Evolutionary conservation across 2,888 invertebrate species (phyloP).

Genomic region (Synanthedon myopaeformis): DNA sequence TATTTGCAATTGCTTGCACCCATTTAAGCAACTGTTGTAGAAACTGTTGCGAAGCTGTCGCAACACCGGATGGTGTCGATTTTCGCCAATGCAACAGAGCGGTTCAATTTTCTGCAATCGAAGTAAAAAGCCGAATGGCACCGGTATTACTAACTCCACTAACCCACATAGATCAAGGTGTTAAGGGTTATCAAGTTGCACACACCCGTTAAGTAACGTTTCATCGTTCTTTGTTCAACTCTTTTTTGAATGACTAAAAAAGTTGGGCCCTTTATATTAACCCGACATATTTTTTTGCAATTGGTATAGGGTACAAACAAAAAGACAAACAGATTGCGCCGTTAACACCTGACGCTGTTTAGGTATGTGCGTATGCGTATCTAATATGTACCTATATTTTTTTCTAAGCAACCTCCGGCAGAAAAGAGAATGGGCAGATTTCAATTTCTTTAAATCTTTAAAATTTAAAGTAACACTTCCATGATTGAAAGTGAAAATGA

Average conservation of each 20-base stretch:
- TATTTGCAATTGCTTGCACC: slow-evolving; percentile 2
- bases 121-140: slow-evolving; percentile 40
- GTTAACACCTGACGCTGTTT: neutral
- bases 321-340: neutral
- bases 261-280: slow-evolving; percentile 29
- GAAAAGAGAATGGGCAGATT: too few species aligned
- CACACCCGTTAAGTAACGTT: slow-evolving; percentile 47
- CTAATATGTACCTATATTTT: too few species aligned
- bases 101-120: slow-evolving; percentile 48
- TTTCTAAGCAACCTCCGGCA: too few species aligned
- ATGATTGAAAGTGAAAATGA: too few species aligned
- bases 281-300: slow-evolving; percentile 11
- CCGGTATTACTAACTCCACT: slow-evolving; percentile 43
- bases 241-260: slow-evolving; percentile 37
- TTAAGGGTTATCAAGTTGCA: slow-evolving; percentile 60
- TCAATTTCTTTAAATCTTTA: too few species aligned
- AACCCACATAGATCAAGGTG: slow-evolving; percentile 70
- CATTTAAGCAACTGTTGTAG: slow-evolving; percentile 2
- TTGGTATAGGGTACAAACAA: neutral
- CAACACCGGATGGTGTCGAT: slow-evolving; percentile 52
- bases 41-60: slow-evolving; percentile 8
- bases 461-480: too few species aligned
- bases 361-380: too few species aligned
- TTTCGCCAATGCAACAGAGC: slow-evolving; percentile 35
- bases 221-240: slow-evolving; percentile 41